Evolutionary conservation across 2,797 vertebrate species (phyloP).

Genomic region (Melanotaenia pygmaea): DNA sequence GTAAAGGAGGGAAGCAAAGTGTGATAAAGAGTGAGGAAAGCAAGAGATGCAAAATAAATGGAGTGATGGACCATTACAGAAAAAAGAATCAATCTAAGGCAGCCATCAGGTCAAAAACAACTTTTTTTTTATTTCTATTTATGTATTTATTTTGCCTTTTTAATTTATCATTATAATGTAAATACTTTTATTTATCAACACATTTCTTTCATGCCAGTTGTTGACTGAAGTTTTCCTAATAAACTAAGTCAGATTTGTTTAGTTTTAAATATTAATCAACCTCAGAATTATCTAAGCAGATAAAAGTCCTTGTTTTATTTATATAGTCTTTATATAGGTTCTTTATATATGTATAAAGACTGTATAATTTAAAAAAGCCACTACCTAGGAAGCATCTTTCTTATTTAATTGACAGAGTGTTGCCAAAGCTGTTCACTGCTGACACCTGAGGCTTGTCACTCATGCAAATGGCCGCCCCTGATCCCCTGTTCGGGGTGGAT

Average conservation of each 20-base stretch:
- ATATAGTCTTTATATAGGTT: no score
- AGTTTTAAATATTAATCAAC: neutral
- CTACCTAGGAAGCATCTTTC: no score
- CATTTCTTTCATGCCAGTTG: neutral
- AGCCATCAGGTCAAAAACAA: neutral
- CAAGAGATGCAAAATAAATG: neutral
- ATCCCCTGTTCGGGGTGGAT: no score
- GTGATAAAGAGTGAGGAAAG: slow-evolving; percentile 15
- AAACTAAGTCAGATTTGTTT: neutral
- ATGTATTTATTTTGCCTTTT: no score
- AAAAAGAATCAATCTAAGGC: slow-evolving; percentile 12
- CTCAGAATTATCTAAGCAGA: neutral
- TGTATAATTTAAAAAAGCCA: no score
- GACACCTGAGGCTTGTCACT: no score
- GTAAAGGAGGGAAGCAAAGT: slow-evolving; percentile 22
- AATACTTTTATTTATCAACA: no score
- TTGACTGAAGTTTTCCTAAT: neutral
- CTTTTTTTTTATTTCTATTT: neutral
- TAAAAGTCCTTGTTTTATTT: neutral
- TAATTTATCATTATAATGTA: no score
- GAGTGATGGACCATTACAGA: slow-evolving; percentile 1
- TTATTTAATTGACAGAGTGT: no score
- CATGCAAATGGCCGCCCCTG: no score
- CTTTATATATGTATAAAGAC: no score
- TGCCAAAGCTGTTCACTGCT: no score